Base-by-base conservation (phyloP, 2,797 vertebrate species). In the Bovichtus diacanthus region DNA sequence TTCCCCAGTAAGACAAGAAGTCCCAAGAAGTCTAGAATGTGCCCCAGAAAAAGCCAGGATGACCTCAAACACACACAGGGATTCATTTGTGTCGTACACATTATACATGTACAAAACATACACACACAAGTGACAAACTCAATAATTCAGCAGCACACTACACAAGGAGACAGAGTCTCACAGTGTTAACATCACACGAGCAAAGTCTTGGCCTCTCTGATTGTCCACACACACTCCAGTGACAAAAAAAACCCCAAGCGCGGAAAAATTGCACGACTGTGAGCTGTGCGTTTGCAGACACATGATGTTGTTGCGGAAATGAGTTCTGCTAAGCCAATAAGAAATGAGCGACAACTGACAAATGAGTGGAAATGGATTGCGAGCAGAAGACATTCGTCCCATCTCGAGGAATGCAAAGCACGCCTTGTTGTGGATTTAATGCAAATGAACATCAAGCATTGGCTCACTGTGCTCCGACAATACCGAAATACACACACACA, bases 81-180 rank as follows among this genome's bases (percentile, higher is more conserved):
- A 47, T 27, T 65, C 23, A 59, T 76, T 60, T 41, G 50, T 64
- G 31, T 59, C 38, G 46, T 18, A 64, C 29, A 74, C 51, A 58
- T 54, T 54, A 55, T 11, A 44, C 60, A 54, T 49, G 58, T 58
- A 47, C 38, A 60, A 51, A 76, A 73, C 64, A 82, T 27, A 10
- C 75, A 74, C 59, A 64, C 18, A 83, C 74, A 64, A 82, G 47
- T 90, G 90, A 84, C 90, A 90, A 80, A 88, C 58, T 63, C 70
- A 77, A 88, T 93, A 75, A 78, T 80, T 90, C 89, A 88, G 66
- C 69, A 44, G 76, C 49, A 67, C 50, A 18, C 47, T 76, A 84
- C 72, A 81, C 60, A 87, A 84, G 67, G 82, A 87, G 85, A 91
- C 84, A 77, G n/a, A 86, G 91, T 93, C 92, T 77, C 44, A 61